These are phyloP conservation scores for Falco columbarius DNA, from an alignment of 2,797 vertebrate species.

Conservation along the genomic window DNA sequence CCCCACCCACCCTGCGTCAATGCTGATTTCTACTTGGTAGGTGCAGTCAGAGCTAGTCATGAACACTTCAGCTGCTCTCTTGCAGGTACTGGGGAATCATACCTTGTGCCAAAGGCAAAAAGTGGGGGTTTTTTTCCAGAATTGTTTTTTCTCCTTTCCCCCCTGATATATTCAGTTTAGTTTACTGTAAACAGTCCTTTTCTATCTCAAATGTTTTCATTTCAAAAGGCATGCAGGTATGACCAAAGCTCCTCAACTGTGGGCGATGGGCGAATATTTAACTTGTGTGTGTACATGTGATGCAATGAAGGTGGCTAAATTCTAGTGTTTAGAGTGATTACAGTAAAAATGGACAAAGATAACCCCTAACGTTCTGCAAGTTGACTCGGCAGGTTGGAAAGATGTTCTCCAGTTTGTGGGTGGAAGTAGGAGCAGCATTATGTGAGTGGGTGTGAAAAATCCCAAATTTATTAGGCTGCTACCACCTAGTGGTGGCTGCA, in stretches of 20 bases:
- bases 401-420: not conserved
- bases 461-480: constrained; percentile 17
- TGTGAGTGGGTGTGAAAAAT: not conserved
- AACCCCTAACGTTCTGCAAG: not conserved
- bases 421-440: not conserved
- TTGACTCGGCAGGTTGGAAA: not conserved
- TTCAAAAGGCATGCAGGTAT: not conserved
- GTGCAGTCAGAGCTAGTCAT: not conserved
- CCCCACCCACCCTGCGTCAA: rapidly evolving
- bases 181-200: not conserved
- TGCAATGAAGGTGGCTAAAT: not conserved
- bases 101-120: not conserved
- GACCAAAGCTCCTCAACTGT: not conserved
- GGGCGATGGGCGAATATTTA: not conserved
- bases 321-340: not conserved
- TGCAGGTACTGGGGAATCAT: not conserved
- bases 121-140: rapidly evolving
- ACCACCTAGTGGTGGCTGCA: constrained; percentile 61
- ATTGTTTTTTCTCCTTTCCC: not conserved
- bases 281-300: not conserved
- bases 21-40: not conserved
- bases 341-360: not conserved
- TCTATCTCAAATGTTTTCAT: not conserved
- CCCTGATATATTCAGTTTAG: not conserved
- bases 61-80: not conserved